These are phyloP conservation scores for Petrocephalus schoutedeni DNA, from an alignment of 2,797 vertebrate species.

Conservation along the genomic window DNA sequence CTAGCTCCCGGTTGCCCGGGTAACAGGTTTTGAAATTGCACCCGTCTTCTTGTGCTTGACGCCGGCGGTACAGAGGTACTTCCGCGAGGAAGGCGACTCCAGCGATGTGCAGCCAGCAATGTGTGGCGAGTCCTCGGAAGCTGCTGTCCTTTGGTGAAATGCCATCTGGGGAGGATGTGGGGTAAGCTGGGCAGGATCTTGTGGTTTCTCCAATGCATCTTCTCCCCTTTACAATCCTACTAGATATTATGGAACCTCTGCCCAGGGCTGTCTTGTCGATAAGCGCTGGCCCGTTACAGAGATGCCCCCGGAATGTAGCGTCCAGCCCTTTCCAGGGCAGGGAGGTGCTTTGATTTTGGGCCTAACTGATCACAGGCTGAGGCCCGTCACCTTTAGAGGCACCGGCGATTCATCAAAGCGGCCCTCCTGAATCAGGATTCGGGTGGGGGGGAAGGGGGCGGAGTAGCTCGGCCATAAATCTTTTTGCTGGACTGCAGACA, in stretches of 20 bases:
- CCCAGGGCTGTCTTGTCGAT: not conserved
- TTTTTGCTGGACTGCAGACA: not conserved
- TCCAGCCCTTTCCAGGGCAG: not conserved
- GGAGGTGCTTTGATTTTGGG: not conserved
- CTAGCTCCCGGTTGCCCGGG: not conserved
- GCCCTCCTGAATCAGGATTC: not conserved
- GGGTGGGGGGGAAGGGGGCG: not conserved
- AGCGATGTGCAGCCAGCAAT: not conserved
- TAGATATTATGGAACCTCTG: not conserved
- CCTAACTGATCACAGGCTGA: not conserved
- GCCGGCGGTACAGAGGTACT: not conserved
- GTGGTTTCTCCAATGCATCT: not conserved
- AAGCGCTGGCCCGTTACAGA: not conserved
- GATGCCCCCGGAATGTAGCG: not conserved
- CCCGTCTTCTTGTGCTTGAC: not conserved
- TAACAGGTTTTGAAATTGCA: not conserved
- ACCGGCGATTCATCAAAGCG: not conserved
- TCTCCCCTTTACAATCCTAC: not conserved
- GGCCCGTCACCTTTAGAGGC: not conserved
- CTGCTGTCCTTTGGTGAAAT: not conserved
- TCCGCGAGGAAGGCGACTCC: not conserved
- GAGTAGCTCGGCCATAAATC: not conserved
- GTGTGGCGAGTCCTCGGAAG: not conserved
- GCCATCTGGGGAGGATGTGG: not conserved
- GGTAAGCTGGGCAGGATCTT: not conserved